A percentile compares a stretch with the other conserved stretches of the same genome.
Conservation (phyloP, 2,113 vertebrate species). For the Argyrosomus japonicus region DNA sequence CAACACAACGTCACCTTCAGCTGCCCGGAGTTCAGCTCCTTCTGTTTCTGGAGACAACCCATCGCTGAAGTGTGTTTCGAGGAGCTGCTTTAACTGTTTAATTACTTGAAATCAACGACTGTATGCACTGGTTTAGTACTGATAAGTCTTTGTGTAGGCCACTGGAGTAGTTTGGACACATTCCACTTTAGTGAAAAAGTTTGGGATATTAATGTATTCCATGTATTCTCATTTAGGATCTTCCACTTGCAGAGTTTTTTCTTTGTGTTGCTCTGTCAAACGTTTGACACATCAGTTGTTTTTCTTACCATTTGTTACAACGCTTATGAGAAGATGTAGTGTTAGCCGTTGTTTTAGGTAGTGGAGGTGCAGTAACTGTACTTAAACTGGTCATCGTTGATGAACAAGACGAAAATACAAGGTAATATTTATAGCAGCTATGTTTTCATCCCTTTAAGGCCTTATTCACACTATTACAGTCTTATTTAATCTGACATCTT, state of each 20-base stretch:
- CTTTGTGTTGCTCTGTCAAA: background rate
- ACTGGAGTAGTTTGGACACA: constrained; percentile 18
- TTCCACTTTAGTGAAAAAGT: constrained; percentile 1
- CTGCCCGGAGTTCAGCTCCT: constrained; percentile 94
- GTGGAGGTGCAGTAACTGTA: background rate
- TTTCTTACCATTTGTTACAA: background rate
- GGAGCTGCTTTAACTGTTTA: constrained; percentile 85
- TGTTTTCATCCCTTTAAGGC: constrained; percentile 32
- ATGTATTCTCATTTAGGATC: background rate
- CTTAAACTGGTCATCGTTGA: too few relatives aligned
- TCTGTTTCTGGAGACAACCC: constrained; percentile 93
- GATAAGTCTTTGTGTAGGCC: background rate
- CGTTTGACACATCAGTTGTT: background rate
- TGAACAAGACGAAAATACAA: background rate
- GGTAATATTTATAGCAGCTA: background rate
- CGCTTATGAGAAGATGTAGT: background rate
- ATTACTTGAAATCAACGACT: constrained; percentile 19
- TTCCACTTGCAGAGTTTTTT: background rate
- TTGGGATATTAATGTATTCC: constrained; percentile 4
- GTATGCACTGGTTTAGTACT: constrained; percentile 23
- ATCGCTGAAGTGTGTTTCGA: constrained; percentile 88
- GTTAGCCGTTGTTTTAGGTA: background rate
- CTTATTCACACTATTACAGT: constrained; percentile 32
- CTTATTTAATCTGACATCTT: constrained; percentile 16
- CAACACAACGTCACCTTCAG: constrained; percentile 91